These are phyloP conservation scores for Cetoscarus ocellatus DNA, from an alignment of 2,797 vertebrate species.

Conservation along the genomic window DNA sequence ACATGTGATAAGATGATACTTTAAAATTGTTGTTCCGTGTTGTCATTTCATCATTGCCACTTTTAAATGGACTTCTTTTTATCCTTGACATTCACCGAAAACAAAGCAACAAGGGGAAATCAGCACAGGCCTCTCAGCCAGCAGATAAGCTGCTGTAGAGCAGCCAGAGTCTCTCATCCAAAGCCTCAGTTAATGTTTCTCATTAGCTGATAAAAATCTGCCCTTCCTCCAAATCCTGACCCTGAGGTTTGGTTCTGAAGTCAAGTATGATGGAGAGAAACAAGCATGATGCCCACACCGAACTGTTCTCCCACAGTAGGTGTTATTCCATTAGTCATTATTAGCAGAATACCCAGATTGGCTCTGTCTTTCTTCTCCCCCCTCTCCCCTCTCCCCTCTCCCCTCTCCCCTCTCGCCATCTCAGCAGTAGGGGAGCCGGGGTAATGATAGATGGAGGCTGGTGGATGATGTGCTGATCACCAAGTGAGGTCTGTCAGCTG, in stretches of 20 bases:
- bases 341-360: slow-evolving; percentile 65
- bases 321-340: slow-evolving; percentile 64
- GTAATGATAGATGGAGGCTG: slow-evolving; percentile 70
- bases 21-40: slow-evolving; percentile 20
- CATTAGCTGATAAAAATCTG: slow-evolving; percentile 51
- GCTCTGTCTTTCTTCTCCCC: slow-evolving; percentile 41
- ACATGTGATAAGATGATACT: background rate
- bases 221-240: slow-evolving; percentile 41
- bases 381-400: slow-evolving; percentile 17
- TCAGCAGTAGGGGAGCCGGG: slow-evolving; percentile 24
- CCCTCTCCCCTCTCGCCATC: slow-evolving; percentile 20
- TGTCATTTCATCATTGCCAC: slow-evolving; percentile 7
- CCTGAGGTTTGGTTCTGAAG: slow-evolving; percentile 15
- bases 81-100: slow-evolving; percentile 23
- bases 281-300: slow-evolving; percentile 26
- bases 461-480: slow-evolving; percentile 71
- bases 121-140: background rate
- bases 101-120: slow-evolving; percentile 11
- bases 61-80: slow-evolving; percentile 4
- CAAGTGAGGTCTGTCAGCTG: slow-evolving; percentile 72
- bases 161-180: slow-evolving; percentile 40
- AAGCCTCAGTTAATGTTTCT: slow-evolving; percentile 41
- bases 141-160: slow-evolving; percentile 42
- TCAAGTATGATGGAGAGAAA: slow-evolving; percentile 44
- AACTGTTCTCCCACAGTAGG: slow-evolving; percentile 21